phyloP scores from a whole-genome alignment of 2,888 invertebrate species.

The Mesoligia furuncula region DNA sequence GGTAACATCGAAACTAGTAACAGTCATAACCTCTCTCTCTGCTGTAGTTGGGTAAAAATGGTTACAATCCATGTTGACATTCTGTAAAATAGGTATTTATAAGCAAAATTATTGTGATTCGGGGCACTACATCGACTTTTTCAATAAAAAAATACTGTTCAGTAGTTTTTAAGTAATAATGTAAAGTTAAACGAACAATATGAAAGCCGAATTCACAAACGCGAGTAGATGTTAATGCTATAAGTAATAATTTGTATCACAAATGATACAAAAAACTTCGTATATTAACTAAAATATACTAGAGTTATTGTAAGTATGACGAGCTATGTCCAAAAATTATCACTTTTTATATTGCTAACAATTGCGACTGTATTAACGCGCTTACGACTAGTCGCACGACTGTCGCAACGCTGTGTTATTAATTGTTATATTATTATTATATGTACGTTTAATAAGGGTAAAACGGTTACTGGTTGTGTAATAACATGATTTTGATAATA shows the following conservation, averaged over 20 bases:
- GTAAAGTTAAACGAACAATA: slow-evolving; percentile 53
- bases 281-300: slow-evolving; percentile 49
- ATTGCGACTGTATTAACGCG: slow-evolving; percentile 31
- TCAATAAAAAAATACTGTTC: slow-evolving; percentile 49
- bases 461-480: slow-evolving; percentile 19
- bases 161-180: slow-evolving; percentile 54
- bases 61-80: not conserved
- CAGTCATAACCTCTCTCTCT: not conserved
- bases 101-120: not conserved
- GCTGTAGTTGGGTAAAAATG: not conserved
- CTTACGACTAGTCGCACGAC: slow-evolving; percentile 46
- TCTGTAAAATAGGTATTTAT: not conserved
- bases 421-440: slow-evolving; percentile 45
- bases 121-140: slow-evolving; percentile 3
- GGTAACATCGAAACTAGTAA: not conserved
- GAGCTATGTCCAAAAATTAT: slow-evolving; percentile 56
- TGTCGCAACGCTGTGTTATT: slow-evolving; percentile 49
- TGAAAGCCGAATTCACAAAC: slow-evolving; percentile 55
- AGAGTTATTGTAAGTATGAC: slow-evolving; percentile 21
- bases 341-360: slow-evolving; percentile 40
- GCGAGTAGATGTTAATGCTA: slow-evolving; percentile 42
- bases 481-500: slow-evolving; percentile 5
- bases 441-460: slow-evolving; percentile 48
- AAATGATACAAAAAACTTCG: slow-evolving; percentile 23
- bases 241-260: slow-evolving; percentile 23